Evolutionary conservation across 1,140 invertebrate genomes (phyloP), one percentile per base, ranked within the genome.

Genomic region (Drosophila bipectinata): DNA sequence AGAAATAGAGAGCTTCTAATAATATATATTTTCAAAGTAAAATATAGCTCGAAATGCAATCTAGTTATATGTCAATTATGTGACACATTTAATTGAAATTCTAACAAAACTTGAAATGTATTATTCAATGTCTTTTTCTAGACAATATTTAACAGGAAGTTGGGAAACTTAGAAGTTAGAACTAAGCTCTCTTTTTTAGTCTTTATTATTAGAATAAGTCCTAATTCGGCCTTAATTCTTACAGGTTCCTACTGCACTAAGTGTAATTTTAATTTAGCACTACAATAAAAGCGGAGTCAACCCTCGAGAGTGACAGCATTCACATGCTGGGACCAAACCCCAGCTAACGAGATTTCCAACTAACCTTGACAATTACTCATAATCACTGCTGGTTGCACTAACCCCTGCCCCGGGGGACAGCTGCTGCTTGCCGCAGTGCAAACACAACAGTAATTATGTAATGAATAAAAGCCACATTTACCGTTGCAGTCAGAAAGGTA

Each of bases 391-490:
- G 71, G 57, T 71, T 53, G 62, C 53, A 48, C 72, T 60, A 34
- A 63, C 45, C 57, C 51, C 55, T 55, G 54, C 78, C 49, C 64
- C 61, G n/a, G 39, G 73, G 62, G 81, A 21, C 59, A 30, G 41
- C 24, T 48, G 72, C 64, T 55, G 54, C 37, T 30, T 69, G 78
- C 64, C 82, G 56, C 82, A 78, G 60, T 62, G 82, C 83, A 88
- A 85, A 85, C 82, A 82, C 75, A 82, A 68, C 83, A 67, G 78
- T 88, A 85, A 85, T 85, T 85, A 85, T 87, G 82, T 78, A 88
- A 85, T 88, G 82, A 77, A 85, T 87, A 76, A 79, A 78, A 73
- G 74, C 82, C 79, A 82, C 79, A 87, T 88, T 85, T 74, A 80
- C 72, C 80, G 61, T 64, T 84, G 69, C 55, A 77, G 10, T 44